Conservation (phyloP, 2,888 invertebrate species). For the Callinectes sapidus region DNA sequence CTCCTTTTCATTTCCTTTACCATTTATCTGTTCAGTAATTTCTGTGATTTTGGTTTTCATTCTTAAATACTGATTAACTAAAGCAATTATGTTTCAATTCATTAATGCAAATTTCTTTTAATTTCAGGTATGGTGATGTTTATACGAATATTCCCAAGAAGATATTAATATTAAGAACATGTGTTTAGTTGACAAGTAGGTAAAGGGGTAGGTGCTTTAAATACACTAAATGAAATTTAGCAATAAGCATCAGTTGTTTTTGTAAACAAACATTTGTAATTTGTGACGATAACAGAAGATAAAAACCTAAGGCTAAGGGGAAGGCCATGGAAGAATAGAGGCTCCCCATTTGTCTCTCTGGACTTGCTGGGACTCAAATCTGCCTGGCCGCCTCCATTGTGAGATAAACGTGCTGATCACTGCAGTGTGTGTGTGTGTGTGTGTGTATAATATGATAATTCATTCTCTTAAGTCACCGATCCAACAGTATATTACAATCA, state of each 20-base stretch:
- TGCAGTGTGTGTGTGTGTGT: no score
- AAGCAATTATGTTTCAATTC: neutral
- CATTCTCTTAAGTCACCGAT: no score
- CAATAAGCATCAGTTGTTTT: neutral
- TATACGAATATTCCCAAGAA: constrained; percentile 64
- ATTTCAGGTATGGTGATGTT: constrained; percentile 71
- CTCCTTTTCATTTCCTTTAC: neutral
- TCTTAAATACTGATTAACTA: neutral
- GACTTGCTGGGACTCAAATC: no score
- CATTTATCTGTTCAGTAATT: neutral
- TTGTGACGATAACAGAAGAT: no score
- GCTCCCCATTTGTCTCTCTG: no score
- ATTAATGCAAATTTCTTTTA: neutral
- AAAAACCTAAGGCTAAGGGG: no score
- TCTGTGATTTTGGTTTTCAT: neutral
- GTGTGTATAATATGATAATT: no score
- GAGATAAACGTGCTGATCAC: no score
- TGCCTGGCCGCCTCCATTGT: no score
- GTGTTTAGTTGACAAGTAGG: neutral
- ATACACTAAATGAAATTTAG: neutral
- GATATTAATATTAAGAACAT: constrained; percentile 7
- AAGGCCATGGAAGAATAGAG: no score
- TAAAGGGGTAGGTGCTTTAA: neutral
- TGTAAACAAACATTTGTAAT: neutral
- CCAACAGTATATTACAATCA: no score